Conservation (phyloP, 2,113 vertebrate genomes). For the Vireo altiloquus region DNA sequence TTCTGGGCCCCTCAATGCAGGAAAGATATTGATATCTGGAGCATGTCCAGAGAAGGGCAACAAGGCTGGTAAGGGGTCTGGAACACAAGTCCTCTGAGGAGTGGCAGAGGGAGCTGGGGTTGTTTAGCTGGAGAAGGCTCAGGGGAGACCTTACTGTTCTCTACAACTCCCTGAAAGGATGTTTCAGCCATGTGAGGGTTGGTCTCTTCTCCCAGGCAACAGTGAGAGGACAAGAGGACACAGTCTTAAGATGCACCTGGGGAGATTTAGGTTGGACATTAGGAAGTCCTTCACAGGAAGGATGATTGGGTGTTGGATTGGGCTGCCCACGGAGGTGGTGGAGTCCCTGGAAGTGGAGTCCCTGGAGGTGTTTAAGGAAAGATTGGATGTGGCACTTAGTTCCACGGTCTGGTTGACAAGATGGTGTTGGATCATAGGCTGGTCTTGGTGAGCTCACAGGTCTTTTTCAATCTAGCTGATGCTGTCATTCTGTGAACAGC, state of each 20-base stretch:
- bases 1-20: not conserved
- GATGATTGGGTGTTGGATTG: not conserved
- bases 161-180: not conserved
- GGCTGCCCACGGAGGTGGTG: not conserved
- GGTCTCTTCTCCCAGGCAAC: not conserved
- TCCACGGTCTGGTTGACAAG: not conserved
- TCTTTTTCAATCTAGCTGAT: not conserved
- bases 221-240: not conserved
- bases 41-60: not conserved
- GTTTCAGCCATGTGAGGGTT: accelerated
- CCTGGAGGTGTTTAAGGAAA: not conserved
- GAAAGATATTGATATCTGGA: not conserved
- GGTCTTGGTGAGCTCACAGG: not conserved
- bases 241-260: no score
- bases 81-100: not conserved
- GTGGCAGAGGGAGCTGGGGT: not conserved
- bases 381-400: not conserved
- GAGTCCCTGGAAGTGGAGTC: not conserved
- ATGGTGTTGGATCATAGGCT: not conserved
- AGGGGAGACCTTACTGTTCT: not conserved
- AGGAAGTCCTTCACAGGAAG: not conserved
- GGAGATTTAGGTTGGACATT: not conserved
- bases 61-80: not conserved
- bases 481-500: not conserved
- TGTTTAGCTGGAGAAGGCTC: not conserved